These are phyloP conservation scores for Pheosia tremula DNA, from an alignment of 2,888 invertebrate species.

Conservation along the genomic window DNA sequence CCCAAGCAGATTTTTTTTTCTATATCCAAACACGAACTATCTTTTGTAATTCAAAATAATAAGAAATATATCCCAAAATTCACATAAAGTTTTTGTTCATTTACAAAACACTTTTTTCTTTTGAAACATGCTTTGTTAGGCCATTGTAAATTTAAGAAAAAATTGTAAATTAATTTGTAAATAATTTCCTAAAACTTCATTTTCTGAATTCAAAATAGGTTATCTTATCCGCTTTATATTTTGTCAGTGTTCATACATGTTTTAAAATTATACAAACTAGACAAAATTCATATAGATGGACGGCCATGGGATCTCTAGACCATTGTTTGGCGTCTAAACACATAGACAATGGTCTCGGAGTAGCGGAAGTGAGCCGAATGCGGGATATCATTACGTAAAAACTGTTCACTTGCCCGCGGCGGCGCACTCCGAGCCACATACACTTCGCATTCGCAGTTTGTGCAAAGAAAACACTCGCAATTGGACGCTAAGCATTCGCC, in stretches of 20 bases:
- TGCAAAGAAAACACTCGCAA: conserved; percentile 27
- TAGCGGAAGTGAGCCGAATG: conserved; percentile 34
- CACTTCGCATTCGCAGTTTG: conserved; percentile 46
- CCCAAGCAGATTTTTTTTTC: neutral
- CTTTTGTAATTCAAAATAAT: neutral
- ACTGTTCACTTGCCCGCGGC: conserved; percentile 46
- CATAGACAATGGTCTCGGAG: conserved; percentile 30
- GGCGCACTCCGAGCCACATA: conserved; percentile 66
- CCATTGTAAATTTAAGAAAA: too few relatives aligned
- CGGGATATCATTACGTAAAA: conserved; percentile 36
- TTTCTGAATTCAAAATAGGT: too few relatives aligned
- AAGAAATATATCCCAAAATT: too few relatives aligned
- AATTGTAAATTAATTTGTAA: too few relatives aligned
- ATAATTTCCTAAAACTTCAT: too few relatives aligned
- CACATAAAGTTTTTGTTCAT: too few relatives aligned
- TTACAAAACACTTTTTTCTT: too few relatives aligned
- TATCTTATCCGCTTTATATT: neutral
- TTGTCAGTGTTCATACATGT: neutral
- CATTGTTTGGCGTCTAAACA: conserved; percentile 27
- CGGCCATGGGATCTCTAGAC: conserved; percentile 31
- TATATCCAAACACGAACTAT: neutral
- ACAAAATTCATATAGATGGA: conserved; percentile 14
- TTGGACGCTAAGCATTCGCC: conserved; percentile 51
- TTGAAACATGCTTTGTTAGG: too few relatives aligned
- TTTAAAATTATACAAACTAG: neutral